Evolutionary conservation across 2,888 invertebrate species (phyloP).

Genomic region (Caenorhabditis imperialis): DNA sequence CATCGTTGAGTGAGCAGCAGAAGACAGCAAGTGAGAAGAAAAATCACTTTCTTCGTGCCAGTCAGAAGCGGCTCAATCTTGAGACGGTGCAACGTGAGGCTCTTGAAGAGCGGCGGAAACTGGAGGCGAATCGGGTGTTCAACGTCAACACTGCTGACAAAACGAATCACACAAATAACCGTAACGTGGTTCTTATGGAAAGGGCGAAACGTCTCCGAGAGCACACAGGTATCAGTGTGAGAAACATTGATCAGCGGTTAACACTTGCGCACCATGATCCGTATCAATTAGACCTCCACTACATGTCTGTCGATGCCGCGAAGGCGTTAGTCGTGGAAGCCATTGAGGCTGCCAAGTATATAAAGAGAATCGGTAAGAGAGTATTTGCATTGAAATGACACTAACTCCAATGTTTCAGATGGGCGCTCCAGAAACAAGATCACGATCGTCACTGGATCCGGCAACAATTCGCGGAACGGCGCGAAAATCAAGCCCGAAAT

Average conservation of each 20-base stretch:
- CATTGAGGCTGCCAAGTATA: constrained; percentile 18
- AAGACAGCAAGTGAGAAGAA: background rate
- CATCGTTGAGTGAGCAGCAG: background rate
- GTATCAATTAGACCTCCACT: constrained; percentile 25
- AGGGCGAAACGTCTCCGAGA: background rate
- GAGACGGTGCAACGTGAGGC: background rate
- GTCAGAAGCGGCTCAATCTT: background rate
- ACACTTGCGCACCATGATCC: constrained; percentile 14
- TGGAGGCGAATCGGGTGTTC: too few relatives aligned
- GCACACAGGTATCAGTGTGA: background rate
- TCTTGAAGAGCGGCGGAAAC: background rate
- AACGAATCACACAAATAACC: too few relatives aligned
- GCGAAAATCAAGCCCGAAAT: constrained; percentile 25
- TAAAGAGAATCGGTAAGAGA: constrained; percentile 1
- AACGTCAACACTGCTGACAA: background rate
- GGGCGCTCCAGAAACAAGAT: background rate
- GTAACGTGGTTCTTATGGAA: background rate
- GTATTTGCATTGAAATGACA: background rate
- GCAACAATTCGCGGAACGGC: constrained; percentile 25
- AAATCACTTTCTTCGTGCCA: background rate
- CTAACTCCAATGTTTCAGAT: too few relatives aligned
- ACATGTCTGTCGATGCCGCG: constrained; percentile 37
- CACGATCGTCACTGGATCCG: constrained; percentile 18
- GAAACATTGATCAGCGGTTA: constrained; percentile 3
- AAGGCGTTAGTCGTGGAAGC: constrained; percentile 10